phyloP scores from a whole-genome alignment of 2,888 invertebrate species.

The Cantharis rufa region DNA sequence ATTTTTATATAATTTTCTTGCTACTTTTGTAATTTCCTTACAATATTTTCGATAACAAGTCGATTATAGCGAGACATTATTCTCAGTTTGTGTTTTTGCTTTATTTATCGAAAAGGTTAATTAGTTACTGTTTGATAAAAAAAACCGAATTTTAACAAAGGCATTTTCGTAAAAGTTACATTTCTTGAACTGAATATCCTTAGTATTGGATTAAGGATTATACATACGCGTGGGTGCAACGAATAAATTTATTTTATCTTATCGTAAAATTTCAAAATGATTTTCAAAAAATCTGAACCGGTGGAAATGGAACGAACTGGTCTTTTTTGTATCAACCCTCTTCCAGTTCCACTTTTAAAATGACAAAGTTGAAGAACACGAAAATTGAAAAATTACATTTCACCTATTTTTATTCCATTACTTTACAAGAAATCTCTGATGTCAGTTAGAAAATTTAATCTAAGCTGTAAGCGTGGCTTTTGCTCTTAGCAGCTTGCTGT shows the following conservation, averaged over 20 bases:
- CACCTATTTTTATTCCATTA: neutral
- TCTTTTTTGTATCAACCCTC: neutral
- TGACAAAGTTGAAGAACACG: too few species aligned
- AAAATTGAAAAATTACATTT: neutral
- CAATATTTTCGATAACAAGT: neutral
- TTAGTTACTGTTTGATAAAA: neutral
- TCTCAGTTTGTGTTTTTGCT: neutral
- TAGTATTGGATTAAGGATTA: neutral
- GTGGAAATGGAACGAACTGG: too few species aligned
- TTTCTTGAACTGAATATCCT: neutral
- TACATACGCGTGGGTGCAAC: too few species aligned
- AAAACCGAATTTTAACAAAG: too few species aligned
- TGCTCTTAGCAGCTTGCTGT: conserved; percentile 18
- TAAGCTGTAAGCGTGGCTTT: conserved; percentile 30
- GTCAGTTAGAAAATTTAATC: conserved; percentile 20
- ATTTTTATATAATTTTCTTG: neutral
- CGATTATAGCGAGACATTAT: neutral
- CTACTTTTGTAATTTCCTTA: neutral
- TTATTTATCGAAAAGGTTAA: neutral
- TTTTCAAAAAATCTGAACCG: neutral
- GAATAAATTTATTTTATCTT: neutral
- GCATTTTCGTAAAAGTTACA: neutral
- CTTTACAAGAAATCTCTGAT: conserved; percentile 4
- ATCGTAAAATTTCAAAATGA: neutral
- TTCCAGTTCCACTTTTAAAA: too few species aligned